Percentiles rank a stretch among this genome's conserved stretches.
Conservation (phyloP, 2,113 vertebrate species). For the Chinchilla lanigera region DNA sequence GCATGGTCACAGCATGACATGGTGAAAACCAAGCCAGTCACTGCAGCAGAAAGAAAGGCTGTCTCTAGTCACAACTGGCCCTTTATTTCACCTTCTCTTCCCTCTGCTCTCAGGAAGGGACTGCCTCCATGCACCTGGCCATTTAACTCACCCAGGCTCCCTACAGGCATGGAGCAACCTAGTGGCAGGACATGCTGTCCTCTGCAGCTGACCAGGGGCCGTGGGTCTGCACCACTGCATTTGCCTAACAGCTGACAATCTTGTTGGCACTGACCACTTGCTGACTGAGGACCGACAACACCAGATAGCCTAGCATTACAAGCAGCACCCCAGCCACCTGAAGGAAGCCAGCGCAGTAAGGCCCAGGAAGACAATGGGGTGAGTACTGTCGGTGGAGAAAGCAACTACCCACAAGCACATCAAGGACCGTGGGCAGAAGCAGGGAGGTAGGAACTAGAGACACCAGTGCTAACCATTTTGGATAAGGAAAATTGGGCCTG, state of each 20-base stretch:
- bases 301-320: not conserved
- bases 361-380: not conserved
- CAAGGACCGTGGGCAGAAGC: not conserved
- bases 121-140: not conserved
- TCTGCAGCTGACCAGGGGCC: not conserved
- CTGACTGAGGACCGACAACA: not conserved
- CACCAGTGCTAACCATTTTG: not conserved
- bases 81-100: not conserved
- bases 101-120: not conserved
- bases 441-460: not conserved
- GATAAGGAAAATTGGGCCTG: not conserved
- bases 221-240: not conserved
- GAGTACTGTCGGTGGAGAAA: not conserved
- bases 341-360: not conserved
- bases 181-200: not conserved
- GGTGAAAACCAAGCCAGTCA: not conserved
- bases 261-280: not conserved
- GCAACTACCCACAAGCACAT: not conserved
- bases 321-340: not conserved
- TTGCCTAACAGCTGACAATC: not conserved
- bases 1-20: not conserved
- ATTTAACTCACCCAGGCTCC: not conserved
- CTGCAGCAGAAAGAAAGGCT: not conserved
- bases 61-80: not conserved
- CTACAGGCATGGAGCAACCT: not conserved